Base-by-base conservation (phyloP, 92 coral and sea anemone species). In the Epizoanthus illoricatus region DNA sequence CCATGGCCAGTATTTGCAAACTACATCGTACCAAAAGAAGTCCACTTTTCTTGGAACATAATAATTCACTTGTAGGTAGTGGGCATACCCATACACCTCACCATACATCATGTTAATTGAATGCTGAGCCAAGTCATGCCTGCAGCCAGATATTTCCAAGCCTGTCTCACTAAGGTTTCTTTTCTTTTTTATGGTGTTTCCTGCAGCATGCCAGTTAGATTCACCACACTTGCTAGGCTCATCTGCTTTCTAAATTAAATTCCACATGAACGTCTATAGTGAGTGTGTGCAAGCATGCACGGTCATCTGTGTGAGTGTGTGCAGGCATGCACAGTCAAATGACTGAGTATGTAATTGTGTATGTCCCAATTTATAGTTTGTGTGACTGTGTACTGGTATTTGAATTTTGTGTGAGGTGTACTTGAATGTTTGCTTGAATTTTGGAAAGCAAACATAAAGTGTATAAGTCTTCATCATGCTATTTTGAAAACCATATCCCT, bases 1-100 rank as follows among this genome's bases (percentile, higher is more conserved):
- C 96, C 93, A 92, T 55, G 92, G 96, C 92, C 96, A 92, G 52
- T 81, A 92, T 49, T 89, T 89, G 80, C 92, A 92, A 7, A 92
- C 85, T 2, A 90, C 91, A 45, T 90, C 91, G 23, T 90, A 90
- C 94, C 91, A 91, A 55, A 91, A 82, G 75, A 65, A 91, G 15
- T 91, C 49, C 8, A 89, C 91, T n/a, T 88, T 55, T 39, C 74
- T 81, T 2, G 91, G 91, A 4, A 73, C 57, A 39, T 45, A 82
- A 45, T 71, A 76, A 6, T 62, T 73, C 0, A 45, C 40, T 43
- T 88, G 89, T 60, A 91, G 17, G 69, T 85, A 88, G 68, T 91
- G 88, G 6, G 91, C 94, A 85, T 91, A 88, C 12, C 94, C 91
- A 88, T 85, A 88, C 3, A 82, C 28, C 66, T 91, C 94, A 0